Evolutionary conservation across 1,140 invertebrate genomes (phyloP), one percentile per base, ranked within the genome.

Genomic region (Penaeus chinensis): DNA sequence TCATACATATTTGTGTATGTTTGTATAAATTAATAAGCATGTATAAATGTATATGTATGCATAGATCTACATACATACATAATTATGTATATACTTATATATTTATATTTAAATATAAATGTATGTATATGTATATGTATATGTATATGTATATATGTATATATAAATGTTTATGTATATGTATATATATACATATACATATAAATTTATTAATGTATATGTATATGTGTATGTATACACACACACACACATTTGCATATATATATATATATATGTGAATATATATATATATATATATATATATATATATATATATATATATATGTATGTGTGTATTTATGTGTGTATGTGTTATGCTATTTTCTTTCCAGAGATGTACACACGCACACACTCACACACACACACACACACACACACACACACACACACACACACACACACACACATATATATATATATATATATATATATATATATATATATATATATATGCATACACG

Each of bases 141-240:
- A 71, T 71, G 24, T n/a, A 71, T 71, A 71, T 20, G 20, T 71
- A 71, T 71, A 71, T 71, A 71, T 71, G 24, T 71, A 71, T 71
- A 71, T 24, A 71, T 71, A 24, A 24, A 71, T 71, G 24, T 71
- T 24, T 71, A 71, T 71, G 32, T n/a, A 71, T 18, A 42, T 71
- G 20, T 71, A 24, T 71, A 71, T 71, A 71, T 71, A 71, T 20
- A 42, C 20, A 71, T 71, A 71, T 71, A 71, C 3, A 71, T 71
- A 71, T 24, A 71, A 19, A 71, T 71, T 24, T 71, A 71, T 71
- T 71, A 5, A 71, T 71, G 20, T 71, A 71, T 71, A 71, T 71
- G 32, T 71, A 71, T 71, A 71, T 71, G 32, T 4, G 24, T 18
- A 42, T 71, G 20, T 71, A 71, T 71, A 71, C 24, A 71, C 24